Base-by-base conservation (phyloP, 1,140 invertebrate species). In the Apis laboriosa region DNA sequence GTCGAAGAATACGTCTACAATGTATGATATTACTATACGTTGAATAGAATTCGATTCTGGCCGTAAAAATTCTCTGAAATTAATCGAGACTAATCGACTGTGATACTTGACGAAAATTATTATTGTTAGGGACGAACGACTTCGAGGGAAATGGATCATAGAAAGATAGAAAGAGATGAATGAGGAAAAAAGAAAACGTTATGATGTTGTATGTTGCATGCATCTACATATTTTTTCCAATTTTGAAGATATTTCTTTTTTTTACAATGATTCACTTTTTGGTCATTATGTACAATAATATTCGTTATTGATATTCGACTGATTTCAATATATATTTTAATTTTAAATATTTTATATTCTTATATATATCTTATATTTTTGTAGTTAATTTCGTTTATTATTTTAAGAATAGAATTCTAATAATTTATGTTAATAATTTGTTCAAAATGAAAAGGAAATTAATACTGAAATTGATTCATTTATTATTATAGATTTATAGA, bases 11-110 rank as follows among this genome's bases (percentile, higher is more conserved):
- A 71, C 13, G 68, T 71, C 43, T 75, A 63, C 17, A 58, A 43
- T 55, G 55, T 56, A 49, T 21, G 21, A n/a, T 34, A n/a, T 74
- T 43, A 60, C 28, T 74, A 34, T 17, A 64, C 49, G 61, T 76
- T 61, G 51, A 51, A 64, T 76, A 49, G 49, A 64, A 64, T 49
- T 76, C 11, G 74, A 76, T 63, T 76, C 74, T 53, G 17, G n/a
- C 71, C 24, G 15, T 60, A 61, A 76, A 53, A 24, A 53, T 34
- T 76, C 60, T 64, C 74, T 63, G 74, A 21, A 76, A 76, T 76
- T 66, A 66, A 53, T 76, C 61, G 74, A 53, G 49, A 7, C 21
- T 11, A 11, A 55, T 60, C 51, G 72, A 49, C 12, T 43, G 34
- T 60, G 56, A 15, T 12, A 34, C 53, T 49, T 24, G 34, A 12